Evolutionary conservation across 2,113 vertebrate species (phyloP).

Genomic region (Sylvietta virens): DNA sequence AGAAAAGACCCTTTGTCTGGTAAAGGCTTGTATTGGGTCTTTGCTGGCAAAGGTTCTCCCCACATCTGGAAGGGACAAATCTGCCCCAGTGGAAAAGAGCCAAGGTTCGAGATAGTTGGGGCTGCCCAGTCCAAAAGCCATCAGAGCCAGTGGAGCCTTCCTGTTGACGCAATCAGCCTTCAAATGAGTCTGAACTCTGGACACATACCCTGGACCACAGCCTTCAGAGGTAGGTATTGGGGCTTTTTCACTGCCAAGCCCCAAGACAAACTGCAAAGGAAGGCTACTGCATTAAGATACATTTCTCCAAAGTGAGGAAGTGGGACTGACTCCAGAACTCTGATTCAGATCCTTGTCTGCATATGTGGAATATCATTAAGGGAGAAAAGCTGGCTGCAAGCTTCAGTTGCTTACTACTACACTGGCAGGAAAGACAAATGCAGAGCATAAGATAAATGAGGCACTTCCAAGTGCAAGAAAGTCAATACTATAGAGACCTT

Average conservation of each 20-base stretch:
- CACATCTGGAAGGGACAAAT: background rate
- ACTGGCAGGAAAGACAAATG: constrained; percentile 58
- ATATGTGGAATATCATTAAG: constrained; percentile 44
- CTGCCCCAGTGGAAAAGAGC: background rate
- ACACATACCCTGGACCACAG: background rate
- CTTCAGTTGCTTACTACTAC: constrained; percentile 15
- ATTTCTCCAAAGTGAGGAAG: background rate
- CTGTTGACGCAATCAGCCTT: background rate
- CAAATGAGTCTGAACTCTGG: background rate
- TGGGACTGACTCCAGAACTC: background rate
- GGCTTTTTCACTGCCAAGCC: background rate
- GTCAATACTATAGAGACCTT: constrained; percentile 67
- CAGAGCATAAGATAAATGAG: constrained; percentile 63
- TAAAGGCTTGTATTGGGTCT: background rate
- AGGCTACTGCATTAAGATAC: background rate
- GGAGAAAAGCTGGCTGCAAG: constrained; percentile 36
- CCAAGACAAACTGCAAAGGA: background rate
- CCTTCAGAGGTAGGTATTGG: background rate
- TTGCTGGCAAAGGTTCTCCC: background rate
- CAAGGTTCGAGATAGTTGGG: background rate
- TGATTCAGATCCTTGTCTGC: constrained; percentile 32
- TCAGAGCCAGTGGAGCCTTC: background rate
- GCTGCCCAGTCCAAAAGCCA: background rate
- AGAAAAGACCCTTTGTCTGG: background rate
- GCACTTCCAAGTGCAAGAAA: constrained; percentile 53